Evolutionary conservation across 2,113 vertebrate species (phyloP).

Genomic region (Dipodomys spectabilis): DNA sequence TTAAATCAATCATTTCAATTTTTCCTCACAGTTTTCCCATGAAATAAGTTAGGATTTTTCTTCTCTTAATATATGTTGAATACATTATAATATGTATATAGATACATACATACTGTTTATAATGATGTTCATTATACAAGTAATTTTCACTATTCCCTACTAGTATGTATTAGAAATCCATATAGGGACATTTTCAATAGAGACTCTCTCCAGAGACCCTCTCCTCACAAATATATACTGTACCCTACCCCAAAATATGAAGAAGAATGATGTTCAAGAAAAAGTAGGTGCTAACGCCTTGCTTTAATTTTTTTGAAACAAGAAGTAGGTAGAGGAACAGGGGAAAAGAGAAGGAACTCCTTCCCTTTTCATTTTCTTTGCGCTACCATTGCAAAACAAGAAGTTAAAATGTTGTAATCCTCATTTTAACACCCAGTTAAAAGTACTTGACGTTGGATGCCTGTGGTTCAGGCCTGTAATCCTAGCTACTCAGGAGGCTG

Average conservation of each 20-base stretch:
- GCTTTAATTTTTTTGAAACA: conserved; percentile 63
- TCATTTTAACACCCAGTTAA: conserved; percentile 2
- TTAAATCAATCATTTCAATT: conserved; percentile 1
- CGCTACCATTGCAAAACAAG: conserved; percentile 13
- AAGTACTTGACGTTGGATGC: neutral
- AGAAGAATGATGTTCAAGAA: conserved; percentile 24
- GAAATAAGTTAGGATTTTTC: neutral
- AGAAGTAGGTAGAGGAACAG: conserved; percentile 46
- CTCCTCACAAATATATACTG: neutral
- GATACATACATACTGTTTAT: no score
- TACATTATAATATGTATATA: neutral
- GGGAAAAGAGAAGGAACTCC: conserved; percentile 48
- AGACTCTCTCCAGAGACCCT: neutral
- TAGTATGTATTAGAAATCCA: neutral
- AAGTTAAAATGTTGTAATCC: conserved; percentile 31
- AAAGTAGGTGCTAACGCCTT: conserved; percentile 49
- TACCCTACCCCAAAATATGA: neutral
- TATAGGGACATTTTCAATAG: neutral
- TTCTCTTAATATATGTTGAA: conserved; percentile 3
- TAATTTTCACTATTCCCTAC: neutral
- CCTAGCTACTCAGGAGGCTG: no score
- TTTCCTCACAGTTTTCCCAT: neutral
- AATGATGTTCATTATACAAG: neutral
- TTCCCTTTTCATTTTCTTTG: conserved; percentile 70
- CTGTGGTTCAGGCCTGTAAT: no score